Percentiles rank a stretch among this genome's conserved stretches.
Evolutionary conservation across 92 coral and sea anemone species (phyloP).

Genomic region (Palythoa heliodiscus): DNA sequence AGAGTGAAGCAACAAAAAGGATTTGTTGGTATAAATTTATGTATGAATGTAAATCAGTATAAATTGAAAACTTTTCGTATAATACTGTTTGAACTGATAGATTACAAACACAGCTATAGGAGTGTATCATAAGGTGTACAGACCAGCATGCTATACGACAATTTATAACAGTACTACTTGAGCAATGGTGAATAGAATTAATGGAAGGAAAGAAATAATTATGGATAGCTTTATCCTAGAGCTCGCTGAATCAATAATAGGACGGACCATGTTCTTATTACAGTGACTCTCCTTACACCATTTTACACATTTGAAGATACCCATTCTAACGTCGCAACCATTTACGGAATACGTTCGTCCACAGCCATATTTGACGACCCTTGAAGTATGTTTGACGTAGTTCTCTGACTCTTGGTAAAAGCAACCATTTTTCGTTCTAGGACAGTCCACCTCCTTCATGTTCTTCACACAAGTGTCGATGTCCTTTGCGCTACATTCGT

Average conservation of each 20-base stretch:
- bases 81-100: too few species aligned
- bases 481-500: constrained; percentile 33
- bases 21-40: too few species aligned
- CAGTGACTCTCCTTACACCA: constrained; percentile 56
- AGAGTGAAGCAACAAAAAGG: too few species aligned
- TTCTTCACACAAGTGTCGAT: constrained; percentile 28
- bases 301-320: constrained; percentile 45
- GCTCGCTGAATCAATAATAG: neutral
- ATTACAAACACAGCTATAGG: neutral
- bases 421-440: constrained; percentile 33
- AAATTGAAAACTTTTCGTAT: too few species aligned
- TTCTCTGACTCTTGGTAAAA: constrained; percentile 45
- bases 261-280: constrained; percentile 48
- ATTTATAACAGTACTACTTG: neutral
- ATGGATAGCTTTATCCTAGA: neutral
- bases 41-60: too few species aligned
- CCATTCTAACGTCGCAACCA: constrained; percentile 66
- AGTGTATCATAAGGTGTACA: neutral
- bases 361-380: constrained; percentile 54
- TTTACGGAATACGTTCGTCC: constrained; percentile 46
- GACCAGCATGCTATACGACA: neutral
- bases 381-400: constrained; percentile 35
- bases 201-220: neutral
- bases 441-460: constrained; percentile 8
- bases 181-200: neutral